Evolutionary conservation across 2,888 invertebrate species (phyloP).

Genomic region (Scaptomyza reducta): DNA sequence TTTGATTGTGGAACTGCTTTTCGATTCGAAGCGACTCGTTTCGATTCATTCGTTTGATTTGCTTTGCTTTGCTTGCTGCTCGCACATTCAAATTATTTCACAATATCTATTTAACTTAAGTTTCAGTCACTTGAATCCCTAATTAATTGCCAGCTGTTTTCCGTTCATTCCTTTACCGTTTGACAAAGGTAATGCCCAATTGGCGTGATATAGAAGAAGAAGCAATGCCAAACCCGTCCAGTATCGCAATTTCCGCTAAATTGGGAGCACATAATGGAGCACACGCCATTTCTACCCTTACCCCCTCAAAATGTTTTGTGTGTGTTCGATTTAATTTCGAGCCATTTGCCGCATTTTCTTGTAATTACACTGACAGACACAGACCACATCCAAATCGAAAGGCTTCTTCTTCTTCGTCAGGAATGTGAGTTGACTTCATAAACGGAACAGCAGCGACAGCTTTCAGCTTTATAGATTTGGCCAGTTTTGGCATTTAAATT

Average conservation of each 20-base stretch:
- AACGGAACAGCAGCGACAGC: conserved; percentile 13
- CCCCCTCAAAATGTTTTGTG: conserved; percentile 14
- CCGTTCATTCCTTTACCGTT: conserved; percentile 22
- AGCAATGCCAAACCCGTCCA: neutral
- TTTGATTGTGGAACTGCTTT: conserved; percentile 40
- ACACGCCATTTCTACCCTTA: too few relatives aligned
- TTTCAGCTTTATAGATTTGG: conserved; percentile 50
- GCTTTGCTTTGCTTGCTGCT: conserved; percentile 25
- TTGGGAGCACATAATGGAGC: conserved; percentile 11
- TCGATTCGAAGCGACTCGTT: conserved; percentile 33
- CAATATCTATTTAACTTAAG: conserved; percentile 75
- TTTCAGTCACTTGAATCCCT: conserved; percentile 72
- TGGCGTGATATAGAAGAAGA: conserved; percentile 23
- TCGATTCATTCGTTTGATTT: conserved; percentile 53
- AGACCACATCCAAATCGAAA: conserved; percentile 31
- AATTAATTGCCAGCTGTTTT: conserved; percentile 64
- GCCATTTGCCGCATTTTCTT: conserved; percentile 48
- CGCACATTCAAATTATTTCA: conserved; percentile 67
- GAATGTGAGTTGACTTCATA: conserved; percentile 60
- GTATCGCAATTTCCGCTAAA: conserved; percentile 15
- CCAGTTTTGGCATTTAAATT: conserved; percentile 35
- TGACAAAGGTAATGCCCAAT: conserved; percentile 42
- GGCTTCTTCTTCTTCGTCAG: conserved; percentile 27
- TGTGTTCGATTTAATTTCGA: conserved; percentile 46
- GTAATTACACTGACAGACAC: conserved; percentile 53